Conservation (phyloP, 2,888 invertebrate species). For the Eilema depressum region DNA sequence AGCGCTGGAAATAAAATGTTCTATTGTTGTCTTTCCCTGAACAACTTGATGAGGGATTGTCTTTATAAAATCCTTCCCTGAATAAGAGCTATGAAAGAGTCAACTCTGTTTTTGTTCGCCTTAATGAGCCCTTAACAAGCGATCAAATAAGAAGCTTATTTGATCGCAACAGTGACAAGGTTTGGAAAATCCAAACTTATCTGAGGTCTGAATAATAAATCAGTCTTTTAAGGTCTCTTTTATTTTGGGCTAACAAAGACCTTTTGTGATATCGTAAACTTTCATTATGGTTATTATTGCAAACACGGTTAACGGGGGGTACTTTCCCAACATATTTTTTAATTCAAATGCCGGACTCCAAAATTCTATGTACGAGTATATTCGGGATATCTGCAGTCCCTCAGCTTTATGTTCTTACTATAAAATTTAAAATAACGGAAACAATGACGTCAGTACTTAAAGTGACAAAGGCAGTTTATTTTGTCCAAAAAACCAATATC, state of each 20-base stretch:
- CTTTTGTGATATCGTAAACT: slow-evolving; percentile 14
- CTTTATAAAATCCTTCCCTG: slow-evolving; percentile 48
- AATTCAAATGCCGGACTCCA: too few species aligned
- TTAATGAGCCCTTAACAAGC: slow-evolving; percentile 64
- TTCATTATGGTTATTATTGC: not conserved
- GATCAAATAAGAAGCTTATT: slow-evolving; percentile 50
- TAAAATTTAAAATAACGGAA: too few species aligned
- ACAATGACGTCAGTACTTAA: not conserved
- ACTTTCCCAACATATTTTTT: not conserved
- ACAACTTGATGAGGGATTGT: slow-evolving; percentile 47
- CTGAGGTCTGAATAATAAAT: slow-evolving; percentile 18
- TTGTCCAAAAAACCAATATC: not conserved
- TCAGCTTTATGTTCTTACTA: too few species aligned
- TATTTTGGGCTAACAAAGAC: slow-evolving; percentile 15
- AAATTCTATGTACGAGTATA: not conserved
- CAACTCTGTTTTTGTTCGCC: slow-evolving; percentile 42
- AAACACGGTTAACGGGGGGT: not conserved
- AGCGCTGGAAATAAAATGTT: slow-evolving; percentile 32
- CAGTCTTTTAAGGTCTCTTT: slow-evolving; percentile 16
- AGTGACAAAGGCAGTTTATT: not conserved
- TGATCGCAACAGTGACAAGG: slow-evolving; percentile 11
- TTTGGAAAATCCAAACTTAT: slow-evolving; percentile 25
- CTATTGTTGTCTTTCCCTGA: slow-evolving; percentile 49
- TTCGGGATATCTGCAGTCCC: not conserved
- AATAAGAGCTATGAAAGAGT: slow-evolving; percentile 31